Percentiles rank a stretch among this genome's conserved stretches.
phyloP scores from a whole-genome alignment of 2,113 vertebrate genomes.

The Machaerirhynchus nigripectus region DNA sequence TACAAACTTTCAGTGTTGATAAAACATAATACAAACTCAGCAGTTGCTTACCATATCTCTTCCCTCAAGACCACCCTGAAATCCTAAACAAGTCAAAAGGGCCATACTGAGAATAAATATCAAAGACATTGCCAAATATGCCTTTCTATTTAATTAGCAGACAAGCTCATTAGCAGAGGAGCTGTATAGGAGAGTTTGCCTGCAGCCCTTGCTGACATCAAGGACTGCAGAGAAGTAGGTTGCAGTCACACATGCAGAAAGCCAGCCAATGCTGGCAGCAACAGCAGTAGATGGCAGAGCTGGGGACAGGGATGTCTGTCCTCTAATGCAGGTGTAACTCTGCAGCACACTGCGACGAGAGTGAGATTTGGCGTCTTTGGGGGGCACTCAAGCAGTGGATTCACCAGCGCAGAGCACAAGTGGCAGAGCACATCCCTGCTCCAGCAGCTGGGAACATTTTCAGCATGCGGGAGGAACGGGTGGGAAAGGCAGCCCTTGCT shows the following conservation, averaged over 20 bases:
- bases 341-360: neutral
- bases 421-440: constrained; percentile 36
- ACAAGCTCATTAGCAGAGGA: constrained; percentile 43
- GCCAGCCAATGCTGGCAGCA: neutral
- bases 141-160: constrained; percentile 47
- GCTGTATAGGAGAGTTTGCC: constrained; percentile 35
- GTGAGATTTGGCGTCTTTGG: neutral
- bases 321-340: constrained; percentile 2
- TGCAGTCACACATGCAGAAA: constrained; percentile 42
- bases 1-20: constrained; percentile 40
- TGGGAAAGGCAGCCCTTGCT: constrained; percentile 65
- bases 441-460: constrained; percentile 33
- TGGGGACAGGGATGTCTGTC: neutral
- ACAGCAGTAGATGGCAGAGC: constrained; percentile 8
- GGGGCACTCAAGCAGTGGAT: constrained; percentile 5
- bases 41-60: neutral
- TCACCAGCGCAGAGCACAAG: constrained; percentile 35
- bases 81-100: constrained; percentile 37
- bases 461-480: neutral
- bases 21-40: constrained; percentile 26
- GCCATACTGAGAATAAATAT: constrained; percentile 37
- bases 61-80: constrained; percentile 54
- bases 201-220: constrained; percentile 31
- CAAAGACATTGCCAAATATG: constrained; percentile 22
- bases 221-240: constrained; percentile 28